Base-by-base conservation (phyloP, 2,888 invertebrate species). In the Drepanosiphum platanoidis region DNA sequence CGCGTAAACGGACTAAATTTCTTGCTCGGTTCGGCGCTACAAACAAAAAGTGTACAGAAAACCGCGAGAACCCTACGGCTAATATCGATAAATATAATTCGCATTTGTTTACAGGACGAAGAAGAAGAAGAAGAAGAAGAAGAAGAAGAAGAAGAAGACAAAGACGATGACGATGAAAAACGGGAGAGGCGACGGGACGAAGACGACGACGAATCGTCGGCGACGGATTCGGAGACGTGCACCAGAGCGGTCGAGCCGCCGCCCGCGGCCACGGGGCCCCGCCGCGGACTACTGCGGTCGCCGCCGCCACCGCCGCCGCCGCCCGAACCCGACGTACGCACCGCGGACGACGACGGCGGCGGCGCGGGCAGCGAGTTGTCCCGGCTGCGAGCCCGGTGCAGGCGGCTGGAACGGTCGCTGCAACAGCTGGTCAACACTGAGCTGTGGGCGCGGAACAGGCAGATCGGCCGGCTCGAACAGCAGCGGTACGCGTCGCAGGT, bases 371-470 rank as follows among this genome's bases (percentile, higher is more conserved):
- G 39, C 8, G 81, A 82, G 15, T 30, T 82, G 71, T 27, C 81
- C 4, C 71, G 81, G 30, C 39, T 82, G 32, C 81, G 81, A 3
- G 81, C 39, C 9, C 81, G 81, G 32, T 82, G 81, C 61, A 58
- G 58, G 8, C 71, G 71, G 1, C 9, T 82, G 42, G 81, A 82
- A n/a, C 71, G 71, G 8, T 82, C 81, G 7, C 30, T 82, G 1
- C 81, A 82, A 32, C 81, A 82, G 32, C 32, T 82, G 32, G 81
- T 82, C 42, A 82, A 82, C 81, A 82, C 81, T 13, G 81, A 82
- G 36, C 32, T 82, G 32, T 82, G 81, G 81, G 81, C 81, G 1
- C 58, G 81, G 39, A 82, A 82, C 42, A n/a, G 81, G 61, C 81
- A 82, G 36, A 82, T 82, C 32, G 71, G 81, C 3, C 71, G 42